Percentiles rank a stretch among this genome's conserved stretches.
phyloP scores from a whole-genome alignment of 2,113 vertebrate genomes.

The Pimephales promelas region DNA sequence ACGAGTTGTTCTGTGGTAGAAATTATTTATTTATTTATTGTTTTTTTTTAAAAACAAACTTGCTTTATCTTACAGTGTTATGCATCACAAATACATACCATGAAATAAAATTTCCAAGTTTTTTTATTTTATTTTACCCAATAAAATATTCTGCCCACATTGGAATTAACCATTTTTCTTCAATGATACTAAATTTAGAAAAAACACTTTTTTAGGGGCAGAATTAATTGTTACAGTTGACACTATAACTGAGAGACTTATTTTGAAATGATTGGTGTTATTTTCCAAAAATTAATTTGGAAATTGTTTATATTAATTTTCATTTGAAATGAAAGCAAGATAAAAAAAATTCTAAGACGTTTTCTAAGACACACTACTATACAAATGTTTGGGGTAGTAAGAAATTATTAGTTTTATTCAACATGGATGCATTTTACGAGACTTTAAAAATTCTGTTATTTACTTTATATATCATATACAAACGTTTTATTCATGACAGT shows the following conservation, averaged over 20 bases:
- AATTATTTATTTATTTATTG: too few species aligned
- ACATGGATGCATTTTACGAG: neutral
- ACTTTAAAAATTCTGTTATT: too few species aligned
- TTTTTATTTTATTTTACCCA: too few species aligned
- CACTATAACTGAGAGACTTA: neutral
- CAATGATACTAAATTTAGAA: neutral
- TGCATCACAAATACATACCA: neutral
- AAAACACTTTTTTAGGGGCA: neutral
- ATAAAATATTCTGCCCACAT: neutral
- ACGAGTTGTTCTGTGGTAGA: too few species aligned
- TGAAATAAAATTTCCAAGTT: neutral
- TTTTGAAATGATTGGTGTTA: too few species aligned
- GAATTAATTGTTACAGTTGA: neutral
- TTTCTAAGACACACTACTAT: neutral
- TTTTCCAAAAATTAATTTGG: too few species aligned
- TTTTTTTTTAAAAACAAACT: too few species aligned
- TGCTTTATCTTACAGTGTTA: neutral
- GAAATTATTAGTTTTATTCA: too few species aligned
- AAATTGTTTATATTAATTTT: too few species aligned
- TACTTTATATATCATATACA: neutral
- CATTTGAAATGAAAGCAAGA: neutral
- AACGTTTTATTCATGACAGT: too few species aligned
- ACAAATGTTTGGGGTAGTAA: too few species aligned
- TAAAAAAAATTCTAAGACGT: neutral
- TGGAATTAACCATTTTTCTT: too few species aligned